Evolutionary conservation across 2,113 vertebrate genomes (phyloP), one percentile per base, ranked within the genome.

Genomic region (Motacilla tschutschensis): DNA sequence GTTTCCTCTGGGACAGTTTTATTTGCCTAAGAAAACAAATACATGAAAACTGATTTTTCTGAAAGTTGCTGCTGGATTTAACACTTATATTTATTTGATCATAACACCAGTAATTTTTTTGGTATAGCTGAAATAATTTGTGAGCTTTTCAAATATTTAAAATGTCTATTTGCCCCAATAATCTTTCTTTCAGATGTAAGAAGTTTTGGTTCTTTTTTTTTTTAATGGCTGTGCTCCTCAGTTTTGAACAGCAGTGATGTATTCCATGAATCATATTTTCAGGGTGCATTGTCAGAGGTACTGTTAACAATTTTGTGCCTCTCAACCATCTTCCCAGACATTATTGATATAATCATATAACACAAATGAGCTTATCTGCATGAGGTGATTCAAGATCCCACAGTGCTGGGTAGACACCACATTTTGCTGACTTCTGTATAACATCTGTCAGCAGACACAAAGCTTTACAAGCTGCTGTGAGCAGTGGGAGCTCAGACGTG

Each of bases 361-460:
- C n/a, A 58, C n/a, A 92, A 77, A 79, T 43, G 63, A 91, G 31
- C n/a, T 87, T 85, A 85, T 83, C 77, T 83, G 26, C 41, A 80
- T 70, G 71, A 74, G 36, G 47, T 81, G 64, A 59, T 72, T 90
- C 75, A 88, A 55, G 43, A 70, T 81, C 66, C 43, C 28, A 69
- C 6, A 2, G 51, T 63, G 55, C 28, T 58, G 26, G 33, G 16
- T 24, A 94, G 74, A 54, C 40, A 71, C 6, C 50, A 55, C 6
- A 0, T 84, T 92, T 59, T 83, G 14, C 55, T 40, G 70, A 83
- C 13, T 60, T 87, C 41, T 70, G 18, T 55, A 18, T 14, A 78
- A 66, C 33, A 72, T 58, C 70, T 93, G 88, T 81, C 71, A 83
- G 20, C 28, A 93, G 59, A 75, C 77, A 81, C 40, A 89, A 84